phyloP scores from a whole-genome alignment of 2,888 invertebrate genomes.

The Dasysyrphus tricinctus region DNA sequence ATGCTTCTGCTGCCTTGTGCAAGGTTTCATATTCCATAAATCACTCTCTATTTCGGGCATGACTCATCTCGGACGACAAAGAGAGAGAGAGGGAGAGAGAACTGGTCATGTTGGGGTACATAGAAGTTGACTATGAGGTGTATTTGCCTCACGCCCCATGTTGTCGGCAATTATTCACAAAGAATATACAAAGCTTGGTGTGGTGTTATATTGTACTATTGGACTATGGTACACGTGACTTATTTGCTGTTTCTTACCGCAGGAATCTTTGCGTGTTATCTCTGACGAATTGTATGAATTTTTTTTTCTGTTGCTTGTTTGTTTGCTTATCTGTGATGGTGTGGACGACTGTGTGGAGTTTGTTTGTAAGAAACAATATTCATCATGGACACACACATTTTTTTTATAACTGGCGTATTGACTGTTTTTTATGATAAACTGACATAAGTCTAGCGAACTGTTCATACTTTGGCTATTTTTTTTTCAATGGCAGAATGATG shows the following conservation, averaged over 20 bases:
- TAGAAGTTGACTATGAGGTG: background rate
- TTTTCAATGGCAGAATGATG: background rate
- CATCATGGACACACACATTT: background rate
- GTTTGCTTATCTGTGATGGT: background rate
- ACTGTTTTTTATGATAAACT: conserved; percentile 23
- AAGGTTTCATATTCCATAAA: conserved; percentile 46
- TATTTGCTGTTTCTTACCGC: conserved; percentile 38
- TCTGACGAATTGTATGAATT: conserved; percentile 23
- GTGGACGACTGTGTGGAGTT: background rate
- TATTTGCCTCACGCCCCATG: conserved; percentile 27
- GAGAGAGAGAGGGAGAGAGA: background rate
- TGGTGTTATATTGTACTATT: background rate
- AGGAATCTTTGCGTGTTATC: conserved; percentile 60
- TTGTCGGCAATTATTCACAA: conserved; percentile 39
- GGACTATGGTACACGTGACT: conserved; percentile 23
- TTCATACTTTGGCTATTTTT: background rate
- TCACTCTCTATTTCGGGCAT: conserved; percentile 38
- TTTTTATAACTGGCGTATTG: conserved; percentile 1
- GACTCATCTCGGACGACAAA: conserved; percentile 37
- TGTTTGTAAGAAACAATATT: conserved; percentile 26
- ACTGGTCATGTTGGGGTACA: background rate
- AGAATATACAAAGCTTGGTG: conserved; percentile 13
- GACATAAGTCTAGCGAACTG: background rate
- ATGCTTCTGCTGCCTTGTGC: conserved; percentile 14
- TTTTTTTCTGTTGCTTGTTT: background rate